These are phyloP conservation scores for Troilus luridus DNA, from an alignment of 2,888 invertebrate species.

Conservation along the genomic window DNA sequence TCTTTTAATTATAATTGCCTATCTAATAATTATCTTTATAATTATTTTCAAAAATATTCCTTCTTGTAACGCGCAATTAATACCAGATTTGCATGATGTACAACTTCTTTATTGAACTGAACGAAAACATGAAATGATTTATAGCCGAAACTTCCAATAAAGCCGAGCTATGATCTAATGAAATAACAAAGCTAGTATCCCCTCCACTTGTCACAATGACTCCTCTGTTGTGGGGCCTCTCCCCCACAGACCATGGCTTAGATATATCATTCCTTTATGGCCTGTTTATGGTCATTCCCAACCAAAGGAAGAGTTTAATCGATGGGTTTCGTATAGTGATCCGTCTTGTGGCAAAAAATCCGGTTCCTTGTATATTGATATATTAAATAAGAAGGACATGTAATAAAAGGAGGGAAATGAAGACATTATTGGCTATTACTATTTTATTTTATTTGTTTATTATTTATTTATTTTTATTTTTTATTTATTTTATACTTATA, in stretches of 20 bases:
- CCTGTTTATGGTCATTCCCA: neutral
- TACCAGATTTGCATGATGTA: too few relatives aligned
- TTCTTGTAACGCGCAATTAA: too few relatives aligned
- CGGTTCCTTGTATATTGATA: neutral
- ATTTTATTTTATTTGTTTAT: too few relatives aligned
- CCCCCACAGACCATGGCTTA: neutral
- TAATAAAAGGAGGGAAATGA: neutral
- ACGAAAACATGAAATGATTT: neutral
- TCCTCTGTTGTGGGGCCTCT: neutral
- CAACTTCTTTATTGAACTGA: too few relatives aligned
- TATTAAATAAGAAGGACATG: neutral
- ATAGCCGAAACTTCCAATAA: neutral
- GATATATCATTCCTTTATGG: constrained; percentile 28
- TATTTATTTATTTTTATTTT: too few relatives aligned
- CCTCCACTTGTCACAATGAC: neutral
- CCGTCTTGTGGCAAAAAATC: neutral
- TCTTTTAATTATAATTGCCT: too few relatives aligned
- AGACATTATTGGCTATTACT: too few relatives aligned
- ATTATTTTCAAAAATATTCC: too few relatives aligned
- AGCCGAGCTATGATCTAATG: neutral
- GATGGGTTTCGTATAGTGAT: neutral
- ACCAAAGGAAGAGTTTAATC: neutral
- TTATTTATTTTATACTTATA: too few relatives aligned
- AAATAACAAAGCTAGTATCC: neutral
- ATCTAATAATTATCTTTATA: too few relatives aligned